phyloP scores from a whole-genome alignment of 2,888 invertebrate species.

The Chrysotoxum bicinctum region DNA sequence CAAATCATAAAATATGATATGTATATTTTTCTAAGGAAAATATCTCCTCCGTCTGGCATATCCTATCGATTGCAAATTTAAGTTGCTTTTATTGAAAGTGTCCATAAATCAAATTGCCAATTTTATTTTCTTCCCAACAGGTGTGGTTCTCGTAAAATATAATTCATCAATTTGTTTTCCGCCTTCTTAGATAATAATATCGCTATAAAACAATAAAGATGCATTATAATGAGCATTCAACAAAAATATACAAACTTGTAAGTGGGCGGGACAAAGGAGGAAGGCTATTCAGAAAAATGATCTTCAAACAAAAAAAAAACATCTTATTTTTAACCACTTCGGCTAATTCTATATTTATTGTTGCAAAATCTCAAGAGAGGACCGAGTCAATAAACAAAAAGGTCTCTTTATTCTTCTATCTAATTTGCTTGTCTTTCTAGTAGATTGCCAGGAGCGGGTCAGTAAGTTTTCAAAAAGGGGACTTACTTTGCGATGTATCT shows the following conservation, averaged over 20 bases:
- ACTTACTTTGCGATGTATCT: background rate
- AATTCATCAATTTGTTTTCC: background rate
- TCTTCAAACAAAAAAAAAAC: background rate
- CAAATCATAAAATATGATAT: too few species aligned
- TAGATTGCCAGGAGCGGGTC: background rate
- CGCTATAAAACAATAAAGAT: slow-evolving; percentile 1
- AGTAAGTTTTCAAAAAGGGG: background rate
- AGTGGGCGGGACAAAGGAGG: background rate
- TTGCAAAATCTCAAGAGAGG: slow-evolving; percentile 36
- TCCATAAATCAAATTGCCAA: background rate
- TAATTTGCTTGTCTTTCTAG: background rate
- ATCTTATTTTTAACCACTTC: slow-evolving; percentile 26
- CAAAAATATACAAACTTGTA: background rate
- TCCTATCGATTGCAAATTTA: background rate
- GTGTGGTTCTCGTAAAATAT: background rate
- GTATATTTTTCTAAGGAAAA: too few species aligned
- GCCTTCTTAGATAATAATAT: background rate
- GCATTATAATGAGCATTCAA: background rate
- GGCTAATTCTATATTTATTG: slow-evolving; percentile 44
- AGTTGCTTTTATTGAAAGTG: background rate
- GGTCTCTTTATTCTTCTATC: background rate
- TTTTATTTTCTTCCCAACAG: slow-evolving; percentile 6
- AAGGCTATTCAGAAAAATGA: background rate
- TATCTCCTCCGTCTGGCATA: too few species aligned
- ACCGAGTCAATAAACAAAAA: slow-evolving; percentile 32